phyloP scores from a whole-genome alignment of 1,140 invertebrate species.

The Hycleus phaleratus region DNA sequence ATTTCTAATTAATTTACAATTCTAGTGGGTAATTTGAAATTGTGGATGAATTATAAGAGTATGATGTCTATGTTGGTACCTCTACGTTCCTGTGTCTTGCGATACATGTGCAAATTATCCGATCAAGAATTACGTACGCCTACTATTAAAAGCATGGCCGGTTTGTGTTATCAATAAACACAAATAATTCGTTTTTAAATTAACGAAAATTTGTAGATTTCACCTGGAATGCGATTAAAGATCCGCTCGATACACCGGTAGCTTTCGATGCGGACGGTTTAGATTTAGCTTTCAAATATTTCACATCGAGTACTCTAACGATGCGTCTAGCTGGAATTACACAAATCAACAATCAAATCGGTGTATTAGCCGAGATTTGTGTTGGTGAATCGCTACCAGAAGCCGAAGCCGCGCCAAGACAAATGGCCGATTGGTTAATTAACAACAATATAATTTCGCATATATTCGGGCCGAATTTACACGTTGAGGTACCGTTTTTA shows the following conservation, averaged over 20 bases:
- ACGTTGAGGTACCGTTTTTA: conserved; percentile 66
- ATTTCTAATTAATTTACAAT: conserved; percentile 6
- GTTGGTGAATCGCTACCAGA: conserved; percentile 79
- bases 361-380: conserved; percentile 80
- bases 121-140: conserved; percentile 83
- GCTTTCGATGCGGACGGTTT: conserved; percentile 85
- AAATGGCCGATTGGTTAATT: conserved; percentile 80
- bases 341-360: conserved; percentile 92
- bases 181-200: not conserved
- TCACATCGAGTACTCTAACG: conserved; percentile 85
- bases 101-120: conserved; percentile 87
- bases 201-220: conserved; percentile 53
- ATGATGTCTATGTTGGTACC: conserved; percentile 83
- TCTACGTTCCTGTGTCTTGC: conserved; percentile 72
- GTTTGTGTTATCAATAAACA: conserved; percentile 39
- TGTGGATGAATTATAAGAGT: conserved; percentile 89
- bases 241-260: conserved; percentile 78
- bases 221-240: conserved; percentile 89
- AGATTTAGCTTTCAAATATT: conserved; percentile 89
- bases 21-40: conserved; percentile 77
- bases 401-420: conserved; percentile 72
- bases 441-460: conserved; percentile 89
- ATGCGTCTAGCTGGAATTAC: conserved; percentile 83
- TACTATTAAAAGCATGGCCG: conserved; percentile 84
- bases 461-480: conserved; percentile 91